Evolutionary conservation across 2,113 vertebrate species (phyloP), one percentile per base, ranked within the genome.

Genomic region (Mixornis gularis): DNA sequence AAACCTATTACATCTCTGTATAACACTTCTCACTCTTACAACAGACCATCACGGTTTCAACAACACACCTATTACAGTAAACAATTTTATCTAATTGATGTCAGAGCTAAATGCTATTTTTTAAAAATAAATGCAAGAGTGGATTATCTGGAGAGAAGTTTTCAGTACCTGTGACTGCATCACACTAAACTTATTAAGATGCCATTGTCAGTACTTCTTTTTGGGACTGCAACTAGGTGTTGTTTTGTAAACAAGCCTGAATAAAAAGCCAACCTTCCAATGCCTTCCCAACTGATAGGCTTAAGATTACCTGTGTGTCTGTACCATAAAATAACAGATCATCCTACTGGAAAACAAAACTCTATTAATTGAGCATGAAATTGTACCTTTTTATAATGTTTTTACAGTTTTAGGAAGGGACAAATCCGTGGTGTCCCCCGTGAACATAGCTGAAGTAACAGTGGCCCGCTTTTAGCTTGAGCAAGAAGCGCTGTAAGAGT

Each of bases 381-480:
- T 90, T 87, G 49, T 88, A 40, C 58, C 15, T 65, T 72, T 94
- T 82, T 74, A 15, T 74, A 92, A 74, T 90, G 69, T 71, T 79
- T 91, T 72, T 82, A 36, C n/a, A 49, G 32, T 91, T 94, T 93
- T 13, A 80, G 83, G 29, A 89, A 64, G 56, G 89, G 92, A 71
- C 55, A 80, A 90, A 83, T 81, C 70, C 5, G 3, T 56, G 79
- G 76, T 90, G 69, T 86, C 77, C 69, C 86, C 51, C 26, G 29
- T 49, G 87, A 80, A 34, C 56, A 13, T 16, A 91, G 88, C 74
- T 91, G 91, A 87, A 90, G 93, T 69, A 79, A 77, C 40, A 96
- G 91, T 79, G 56, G 34, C 64, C 90, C 40, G n/a, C 85, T 94
- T 96, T 92, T 73, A 95, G 90, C 92, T 89, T 91, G 85, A 95